Evolutionary conservation across 2,888 invertebrate genomes (phyloP), one percentile per base, ranked within the genome.

Genomic region (Xylota sylvarum): DNA sequence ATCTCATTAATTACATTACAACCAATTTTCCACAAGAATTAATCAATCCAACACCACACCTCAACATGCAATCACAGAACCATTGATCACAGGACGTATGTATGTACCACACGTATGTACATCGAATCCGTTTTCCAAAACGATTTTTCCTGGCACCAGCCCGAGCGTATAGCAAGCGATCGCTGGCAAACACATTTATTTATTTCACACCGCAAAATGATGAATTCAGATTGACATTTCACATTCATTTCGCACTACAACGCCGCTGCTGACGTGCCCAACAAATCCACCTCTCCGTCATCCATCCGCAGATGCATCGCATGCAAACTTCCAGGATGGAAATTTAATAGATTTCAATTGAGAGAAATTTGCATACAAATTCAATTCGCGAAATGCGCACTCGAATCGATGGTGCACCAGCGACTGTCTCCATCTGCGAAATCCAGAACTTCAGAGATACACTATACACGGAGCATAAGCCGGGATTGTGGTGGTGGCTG

Each of bases 221-320:
- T 87, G 87, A 79, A 87, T 87, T 83, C 83, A 74, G 83, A 74
- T 83, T 83, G 87, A 87, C 87, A 87, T 78, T 87, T 83, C 83
- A 60, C 87, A 86, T 86, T 86, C 77, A 82, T 86, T 82, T 62
- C 37, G 55, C 73, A 48, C 50, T 43, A 37, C 40, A 17, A 30
- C 19, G 30, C 50, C 50, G 79, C 40, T 40, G 74, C 58, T 76
- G 85, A 85, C 76, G 72, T 85, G 60, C 85, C 80, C 85, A 77
- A 76, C 80, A 81, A 76, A 85, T 85, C 65, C 60, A 55, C 76
- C 69, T 40, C 30, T 74, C 37, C 17, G 27, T 48, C 56, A 46
- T 56, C 12, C 74, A 56, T 60, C 12, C 56, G n/a, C 50, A 50
- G 32, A 58, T 65, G 48, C 40, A 77, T 72, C 56, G 37, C 19